Evolutionary conservation across 2,888 invertebrate species (phyloP), one percentile per base, ranked within the genome.

Genomic region (Drosophila pseudotalamancana): DNA sequence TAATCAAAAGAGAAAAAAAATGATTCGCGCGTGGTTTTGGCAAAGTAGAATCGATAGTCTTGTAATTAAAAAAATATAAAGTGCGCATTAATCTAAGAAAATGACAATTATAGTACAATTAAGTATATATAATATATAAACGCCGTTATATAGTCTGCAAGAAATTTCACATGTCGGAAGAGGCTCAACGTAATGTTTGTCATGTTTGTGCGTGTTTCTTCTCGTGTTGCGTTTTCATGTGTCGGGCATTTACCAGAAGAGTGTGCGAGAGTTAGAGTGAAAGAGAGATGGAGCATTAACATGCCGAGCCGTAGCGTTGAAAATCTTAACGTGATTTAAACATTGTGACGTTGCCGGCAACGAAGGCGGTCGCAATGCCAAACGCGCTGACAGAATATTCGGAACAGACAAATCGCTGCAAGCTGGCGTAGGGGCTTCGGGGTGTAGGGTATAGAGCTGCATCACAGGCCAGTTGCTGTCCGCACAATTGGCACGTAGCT

Each of bases 241-340:
- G 40, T 18, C 29, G 16, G 42, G 32, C 45, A 45, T 34, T 12
- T 49, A 32, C n/a, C 23, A 1, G 8, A 8, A 18, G 43, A 16
- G 21, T 4, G 21, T 23, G 34, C 4, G 6, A 23, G 39, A 2
- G 27, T 23, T 0, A 14, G n/a, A n/a, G n/a, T 6, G 8, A 12
- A 8, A 27, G 12, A 16, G 37, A 18, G 6, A 21, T 19, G 23
- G 48, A 40, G 46, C 25, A 62, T 65, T 70, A 72, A 75, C 72
- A 83, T 80, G 77, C 72, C 83, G 68, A 77, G 81, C 64, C 70
- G 70, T 70, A 60, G 68, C 56, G 55, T 69, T 62, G 77, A 63
- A 81, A 83, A 69, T 84, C 84, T 81, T 81, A 78, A 78, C 78
- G 71, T 81, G 81, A 81, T 81, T 81, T 81, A 72, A 81, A 64